These are phyloP conservation scores for Polydrusus pterygomalis DNA, from an alignment of 2,888 invertebrate genomes.

Conservation along the genomic window DNA sequence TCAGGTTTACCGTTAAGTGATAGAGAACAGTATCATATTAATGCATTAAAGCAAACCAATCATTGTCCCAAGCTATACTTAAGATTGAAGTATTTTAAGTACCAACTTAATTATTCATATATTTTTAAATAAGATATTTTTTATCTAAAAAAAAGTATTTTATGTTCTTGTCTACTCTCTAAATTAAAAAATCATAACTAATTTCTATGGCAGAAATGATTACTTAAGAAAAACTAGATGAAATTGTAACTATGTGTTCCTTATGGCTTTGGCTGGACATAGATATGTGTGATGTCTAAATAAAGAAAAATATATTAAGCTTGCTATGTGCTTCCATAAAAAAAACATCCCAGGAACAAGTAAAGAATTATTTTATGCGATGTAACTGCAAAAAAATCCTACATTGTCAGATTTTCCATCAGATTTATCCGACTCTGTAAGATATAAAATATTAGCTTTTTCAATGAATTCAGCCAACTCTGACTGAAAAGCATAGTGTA, in stretches of 20 bases:
- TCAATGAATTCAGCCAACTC: neutral
- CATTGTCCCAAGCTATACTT: conserved; percentile 1
- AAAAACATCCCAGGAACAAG: conserved; percentile 31
- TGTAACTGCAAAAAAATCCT: conserved; percentile 11
- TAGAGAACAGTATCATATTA: neutral
- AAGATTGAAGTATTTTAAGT: neutral
- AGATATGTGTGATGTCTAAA: conserved; percentile 66
- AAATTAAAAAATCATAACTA: conserved; percentile 30
- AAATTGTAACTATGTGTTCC: conserved; percentile 64
- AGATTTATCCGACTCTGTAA: neutral
- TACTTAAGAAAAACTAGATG: conserved; percentile 53
- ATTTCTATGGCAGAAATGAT: conserved; percentile 54
- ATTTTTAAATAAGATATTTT: conserved; percentile 12
- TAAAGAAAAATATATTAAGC: conserved; percentile 60
- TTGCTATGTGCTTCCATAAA: conserved; percentile 70
- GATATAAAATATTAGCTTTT: neutral
- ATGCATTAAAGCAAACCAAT: neutral
- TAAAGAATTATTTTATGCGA: conserved; percentile 10
- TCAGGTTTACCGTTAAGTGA: neutral
- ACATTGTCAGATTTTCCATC: neutral
- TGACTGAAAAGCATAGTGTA: neutral
- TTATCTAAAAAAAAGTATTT: conserved; percentile 22
- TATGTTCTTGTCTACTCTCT: conserved; percentile 18
- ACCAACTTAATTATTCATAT: neutral
- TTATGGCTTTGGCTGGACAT: conserved; percentile 65